Base-by-base conservation (phyloP, 2,888 invertebrate species). In the Tineola bisselliella region DNA sequence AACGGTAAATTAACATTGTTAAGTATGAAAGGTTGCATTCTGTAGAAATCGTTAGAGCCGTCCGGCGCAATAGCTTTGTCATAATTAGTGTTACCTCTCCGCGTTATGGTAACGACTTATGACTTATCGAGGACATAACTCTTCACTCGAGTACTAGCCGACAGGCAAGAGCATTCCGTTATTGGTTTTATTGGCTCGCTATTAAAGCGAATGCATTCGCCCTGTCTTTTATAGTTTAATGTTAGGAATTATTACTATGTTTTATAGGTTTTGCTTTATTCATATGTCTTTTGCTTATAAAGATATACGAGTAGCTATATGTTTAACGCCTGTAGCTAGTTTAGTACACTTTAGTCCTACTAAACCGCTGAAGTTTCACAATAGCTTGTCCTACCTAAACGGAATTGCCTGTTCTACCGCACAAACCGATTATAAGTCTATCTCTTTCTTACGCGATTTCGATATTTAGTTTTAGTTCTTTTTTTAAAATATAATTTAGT, bases 31-130 rank as follows among this genome's bases (percentile, higher is more conserved):
- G n/a, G n/a, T n/a, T n/a, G n/a, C n/a, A 48, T 48, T 48, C 48
- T 38, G 38, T 38, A 38, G 38, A 38, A n/a, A 38, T 48, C 15
- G 56, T 18, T 30, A 56, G n/a, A 56, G 56, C 8, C 10, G 6
- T 19, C 5, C 56, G 12, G n/a, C 19, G 56, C 56, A 56, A 56
- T 6, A 56, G 56, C 56, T 56, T 56, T 56, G 54, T 61, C 61
- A 61, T 56, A 61, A 61, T 61, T 61, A 61, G 61, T 54, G 43
- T 13, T 38, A 48, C 19, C 48, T 48, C 15, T 56, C 56, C 33
- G 56, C 60, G 63, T 64, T 65, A 67, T 65, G 65, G 64, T 68
- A 67, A 68, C 65, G 63, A 63, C 62, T 60, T 17, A 64, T 68
- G 65, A 66, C 61, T 64, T 67, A 67, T 66, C 15, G 48, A 48